These are phyloP conservation scores for Artibeus lituratus DNA, from an alignment of 2,797 vertebrate genomes.

Conservation along the genomic window DNA sequence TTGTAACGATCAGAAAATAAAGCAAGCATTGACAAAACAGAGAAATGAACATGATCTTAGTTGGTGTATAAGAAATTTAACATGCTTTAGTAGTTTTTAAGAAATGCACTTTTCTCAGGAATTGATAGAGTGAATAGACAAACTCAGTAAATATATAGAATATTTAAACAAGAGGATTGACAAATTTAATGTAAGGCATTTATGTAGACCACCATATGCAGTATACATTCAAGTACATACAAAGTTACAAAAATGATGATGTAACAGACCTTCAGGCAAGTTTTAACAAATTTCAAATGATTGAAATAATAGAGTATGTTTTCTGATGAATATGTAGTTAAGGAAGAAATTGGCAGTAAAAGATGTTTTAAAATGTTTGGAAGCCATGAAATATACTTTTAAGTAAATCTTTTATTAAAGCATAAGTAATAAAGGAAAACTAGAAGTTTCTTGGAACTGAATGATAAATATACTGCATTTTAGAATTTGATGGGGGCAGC, in stretches of 20 bases:
- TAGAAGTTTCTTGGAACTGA: neutral
- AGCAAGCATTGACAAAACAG: neutral
- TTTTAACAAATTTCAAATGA: neutral
- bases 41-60: neutral
- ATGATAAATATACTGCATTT: neutral
- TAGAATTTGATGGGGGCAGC: neutral
- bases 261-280: neutral
- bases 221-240: neutral
- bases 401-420: conserved; percentile 11
- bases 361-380: neutral
- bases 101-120: neutral
- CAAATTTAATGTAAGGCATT: neutral
- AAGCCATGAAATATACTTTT: neutral
- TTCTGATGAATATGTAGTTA: neutral
- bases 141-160: neutral
- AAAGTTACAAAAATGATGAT: neutral
- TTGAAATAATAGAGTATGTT: neutral
- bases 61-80: neutral
- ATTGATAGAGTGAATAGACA: neutral
- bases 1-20: neutral
- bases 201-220: neutral
- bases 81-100: neutral
- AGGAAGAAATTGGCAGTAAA: neutral
- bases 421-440: neutral
- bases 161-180: neutral